These are phyloP conservation scores for Myripristis jacobus DNA, from an alignment of 2,797 vertebrate genomes.

Conservation along the genomic window DNA sequence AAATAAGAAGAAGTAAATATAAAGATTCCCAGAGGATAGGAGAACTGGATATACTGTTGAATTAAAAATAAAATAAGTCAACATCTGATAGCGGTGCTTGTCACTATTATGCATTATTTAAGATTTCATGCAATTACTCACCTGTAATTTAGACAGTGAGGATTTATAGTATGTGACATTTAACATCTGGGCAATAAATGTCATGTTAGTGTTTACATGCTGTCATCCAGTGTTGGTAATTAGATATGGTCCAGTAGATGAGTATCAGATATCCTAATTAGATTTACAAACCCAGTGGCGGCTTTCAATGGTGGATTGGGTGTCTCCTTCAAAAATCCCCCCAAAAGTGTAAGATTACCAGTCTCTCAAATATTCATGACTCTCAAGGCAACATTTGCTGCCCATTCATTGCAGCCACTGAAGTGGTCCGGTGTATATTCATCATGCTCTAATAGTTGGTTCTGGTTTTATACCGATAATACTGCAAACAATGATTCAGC, in stretches of 20 bases:
- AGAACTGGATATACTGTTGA: not conserved
- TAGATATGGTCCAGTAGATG: conserved; percentile 65
- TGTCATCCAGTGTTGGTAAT: conserved; percentile 74
- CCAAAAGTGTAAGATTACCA: conserved; percentile 82
- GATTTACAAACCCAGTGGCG: conserved; percentile 81
- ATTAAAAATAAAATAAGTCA: not conserved
- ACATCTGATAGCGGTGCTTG: not conserved
- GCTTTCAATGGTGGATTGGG: conserved; percentile 78
- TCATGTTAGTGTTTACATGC: conserved; percentile 60
- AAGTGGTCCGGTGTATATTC: not conserved
- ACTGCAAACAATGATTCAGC: not conserved
- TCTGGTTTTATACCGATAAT: conserved; percentile 3
- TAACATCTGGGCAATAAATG: conserved; percentile 47
- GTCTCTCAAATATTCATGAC: conserved; percentile 81
- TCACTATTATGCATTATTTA: conserved; percentile 21
- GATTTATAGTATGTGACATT: conserved; percentile 15
- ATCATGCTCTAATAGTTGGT: not conserved
- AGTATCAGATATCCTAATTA: conserved; percentile 84
- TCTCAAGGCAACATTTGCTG: conserved; percentile 74
- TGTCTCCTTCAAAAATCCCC: conserved; percentile 84
- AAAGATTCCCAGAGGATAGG: not conserved
- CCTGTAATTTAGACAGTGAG: not conserved
- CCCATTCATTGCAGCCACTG: conserved; percentile 48
- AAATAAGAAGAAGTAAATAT: not conserved
- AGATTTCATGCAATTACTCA: conserved; percentile 4